Conservation (phyloP, 2,113 vertebrate genomes). For the Ptilonorhynchus violaceus region DNA sequence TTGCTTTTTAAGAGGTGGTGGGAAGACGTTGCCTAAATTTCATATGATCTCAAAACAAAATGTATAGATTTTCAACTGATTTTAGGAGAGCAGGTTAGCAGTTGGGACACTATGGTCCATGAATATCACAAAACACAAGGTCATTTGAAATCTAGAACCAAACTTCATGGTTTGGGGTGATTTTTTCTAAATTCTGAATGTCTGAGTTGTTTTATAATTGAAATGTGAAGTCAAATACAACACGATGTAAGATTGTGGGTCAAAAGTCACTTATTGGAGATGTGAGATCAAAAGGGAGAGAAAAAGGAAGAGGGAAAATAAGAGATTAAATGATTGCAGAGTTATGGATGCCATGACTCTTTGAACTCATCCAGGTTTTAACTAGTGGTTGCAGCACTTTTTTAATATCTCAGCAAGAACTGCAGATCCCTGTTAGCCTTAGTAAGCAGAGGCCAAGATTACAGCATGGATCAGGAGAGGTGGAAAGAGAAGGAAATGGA, state of each 20-base stretch:
- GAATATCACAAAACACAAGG: background rate
- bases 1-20: background rate
- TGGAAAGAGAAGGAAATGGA: background rate
- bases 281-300: background rate
- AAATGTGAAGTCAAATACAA: background rate
- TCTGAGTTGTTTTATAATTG: background rate
- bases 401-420: slow-evolving; percentile 8
- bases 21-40: background rate
- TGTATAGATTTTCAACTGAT: background rate
- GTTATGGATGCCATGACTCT: background rate
- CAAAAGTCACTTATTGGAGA: background rate
- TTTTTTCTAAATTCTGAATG: background rate
- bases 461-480: background rate
- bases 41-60: background rate
- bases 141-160: background rate
- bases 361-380: background rate
- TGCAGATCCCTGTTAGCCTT: background rate
- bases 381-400: background rate
- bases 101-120: fast-evolving
- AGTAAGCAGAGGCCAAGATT: background rate
- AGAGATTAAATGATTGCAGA: background rate
- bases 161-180: background rate
- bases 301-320: background rate
- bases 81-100: background rate
- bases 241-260: background rate